Percentiles rank a stretch among this genome's conserved stretches.
Conservation (phyloP, 2,113 vertebrate species). For the Esox niger region DNA sequence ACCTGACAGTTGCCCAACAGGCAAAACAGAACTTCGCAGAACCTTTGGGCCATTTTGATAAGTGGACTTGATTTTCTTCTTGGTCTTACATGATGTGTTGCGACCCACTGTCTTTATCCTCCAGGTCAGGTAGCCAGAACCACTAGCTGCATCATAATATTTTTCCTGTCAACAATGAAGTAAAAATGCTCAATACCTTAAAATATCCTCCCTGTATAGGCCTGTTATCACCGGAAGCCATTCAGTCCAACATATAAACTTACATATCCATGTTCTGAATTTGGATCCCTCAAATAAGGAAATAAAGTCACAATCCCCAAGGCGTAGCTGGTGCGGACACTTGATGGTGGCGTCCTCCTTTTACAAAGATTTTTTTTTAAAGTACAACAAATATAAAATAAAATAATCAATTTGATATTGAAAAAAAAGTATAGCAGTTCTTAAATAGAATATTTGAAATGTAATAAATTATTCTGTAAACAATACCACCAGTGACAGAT, state of each 20-base stretch:
- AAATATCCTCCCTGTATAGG: not conserved
- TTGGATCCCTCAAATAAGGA: conserved; percentile 11
- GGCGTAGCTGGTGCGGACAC: conserved; percentile 11
- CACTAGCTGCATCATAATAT: conserved; percentile 26
- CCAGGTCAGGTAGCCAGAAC: conserved; percentile 17
- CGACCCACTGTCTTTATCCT: conserved; percentile 23
- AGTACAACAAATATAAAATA: not conserved
- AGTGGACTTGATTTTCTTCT: not conserved
- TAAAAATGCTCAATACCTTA: not conserved
- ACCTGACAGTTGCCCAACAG: not conserved
- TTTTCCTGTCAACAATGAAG: conserved; percentile 15
- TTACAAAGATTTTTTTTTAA: no score
- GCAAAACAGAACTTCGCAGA: not conserved
- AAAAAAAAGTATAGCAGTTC: no score
- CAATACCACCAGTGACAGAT: no score
- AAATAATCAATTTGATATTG: no score
- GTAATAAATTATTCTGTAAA: no score
- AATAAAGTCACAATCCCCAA: conserved; percentile 23
- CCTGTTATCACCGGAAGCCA: not conserved
- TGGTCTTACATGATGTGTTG: not conserved
- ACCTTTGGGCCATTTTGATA: conserved; percentile 9
- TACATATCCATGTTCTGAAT: conserved; percentile 22
- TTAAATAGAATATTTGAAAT: no score
- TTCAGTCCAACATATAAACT: not conserved
- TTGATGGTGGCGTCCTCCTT: conserved; percentile 22